Conservation (phyloP, 2,797 vertebrate species). For the Hypotaenidia philippensis region DNA sequence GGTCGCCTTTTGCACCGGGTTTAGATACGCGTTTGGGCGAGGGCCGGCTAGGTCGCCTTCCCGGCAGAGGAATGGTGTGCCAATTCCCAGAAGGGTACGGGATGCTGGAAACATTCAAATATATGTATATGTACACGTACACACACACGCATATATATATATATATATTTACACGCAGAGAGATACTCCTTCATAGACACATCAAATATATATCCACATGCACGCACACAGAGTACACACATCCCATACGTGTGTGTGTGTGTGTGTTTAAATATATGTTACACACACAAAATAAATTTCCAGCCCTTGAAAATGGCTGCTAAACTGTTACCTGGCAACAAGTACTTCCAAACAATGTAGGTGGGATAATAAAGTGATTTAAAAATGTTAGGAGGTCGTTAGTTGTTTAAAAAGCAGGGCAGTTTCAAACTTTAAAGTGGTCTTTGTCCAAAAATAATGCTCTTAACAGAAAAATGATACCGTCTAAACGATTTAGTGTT, state of each 20-base stretch:
- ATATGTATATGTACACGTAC: slow-evolving; percentile 36
- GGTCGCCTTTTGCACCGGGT: slow-evolving; percentile 48
- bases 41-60: slow-evolving; percentile 58
- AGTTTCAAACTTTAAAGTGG: slow-evolving; percentile 80
- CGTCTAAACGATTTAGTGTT: slow-evolving; percentile 82
- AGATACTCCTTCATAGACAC: not conserved
- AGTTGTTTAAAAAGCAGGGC: slow-evolving; percentile 68
- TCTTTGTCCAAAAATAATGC: slow-evolving; percentile 87
- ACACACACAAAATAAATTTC: slow-evolving; percentile 42
- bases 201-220: not conserved
- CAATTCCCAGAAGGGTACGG: slow-evolving; percentile 63
- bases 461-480: slow-evolving; percentile 90
- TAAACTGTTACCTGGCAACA: slow-evolving; percentile 85
- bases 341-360: slow-evolving; percentile 80
- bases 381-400: slow-evolving; percentile 62
- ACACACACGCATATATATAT: not conserved
- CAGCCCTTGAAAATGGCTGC: slow-evolving; percentile 82
- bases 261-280: slow-evolving; percentile 61
- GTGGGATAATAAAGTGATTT: slow-evolving; percentile 75
- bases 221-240: not conserved
- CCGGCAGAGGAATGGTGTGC: not conserved
- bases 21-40: slow-evolving; percentile 16
- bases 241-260: slow-evolving; percentile 32
- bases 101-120: slow-evolving; percentile 67
- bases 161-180: not conserved